A percentile compares a stretch with the other conserved stretches of the same genome.
phyloP scores from a whole-genome alignment of 2,888 invertebrate species.

The Polietes domitor region DNA sequence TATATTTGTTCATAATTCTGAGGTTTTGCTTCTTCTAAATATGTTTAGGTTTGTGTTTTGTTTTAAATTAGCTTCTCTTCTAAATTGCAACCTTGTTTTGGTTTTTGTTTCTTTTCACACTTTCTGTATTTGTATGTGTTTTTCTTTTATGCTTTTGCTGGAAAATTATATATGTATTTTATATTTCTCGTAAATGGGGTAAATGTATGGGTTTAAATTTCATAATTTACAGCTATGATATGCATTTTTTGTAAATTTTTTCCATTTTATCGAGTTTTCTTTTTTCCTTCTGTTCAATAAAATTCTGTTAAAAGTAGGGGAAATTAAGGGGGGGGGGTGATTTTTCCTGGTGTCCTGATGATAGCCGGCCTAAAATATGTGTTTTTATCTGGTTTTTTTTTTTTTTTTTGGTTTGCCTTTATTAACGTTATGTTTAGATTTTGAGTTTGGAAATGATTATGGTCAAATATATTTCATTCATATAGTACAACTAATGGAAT shows the following conservation, averaged over 20 bases:
- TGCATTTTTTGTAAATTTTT: conserved; percentile 84
- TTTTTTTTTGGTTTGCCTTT: no score
- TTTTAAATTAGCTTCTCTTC: conserved; percentile 59
- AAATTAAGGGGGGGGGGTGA: conserved; percentile 11
- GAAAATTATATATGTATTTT: conserved; percentile 38
- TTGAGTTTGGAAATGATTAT: conserved; percentile 41
- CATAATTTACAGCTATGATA: conserved; percentile 92
- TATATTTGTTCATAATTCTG: conserved; percentile 65
- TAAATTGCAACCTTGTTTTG: conserved; percentile 65
- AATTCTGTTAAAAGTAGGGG: conserved; percentile 47
- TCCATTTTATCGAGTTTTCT: conserved; percentile 38
- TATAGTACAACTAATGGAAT: conserved; percentile 48
- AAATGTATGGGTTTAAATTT: conserved; percentile 62
- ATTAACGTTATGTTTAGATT: background rate
- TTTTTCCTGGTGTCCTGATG: conserved; percentile 37
- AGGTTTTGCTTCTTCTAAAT: conserved; percentile 68
- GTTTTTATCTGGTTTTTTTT: conserved; percentile 34
- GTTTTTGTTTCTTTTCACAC: conserved; percentile 21
- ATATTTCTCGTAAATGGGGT: conserved; percentile 37
- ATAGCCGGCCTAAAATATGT: conserved; percentile 63
- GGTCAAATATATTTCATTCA: conserved; percentile 46
- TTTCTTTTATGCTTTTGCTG: conserved; percentile 34
- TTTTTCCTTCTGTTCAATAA: conserved; percentile 15
- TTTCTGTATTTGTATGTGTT: background rate
- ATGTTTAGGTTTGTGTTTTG: conserved; percentile 68